Base-by-base conservation (phyloP, 2,113 vertebrate genomes). In the Vulpes lagopus region DNA sequence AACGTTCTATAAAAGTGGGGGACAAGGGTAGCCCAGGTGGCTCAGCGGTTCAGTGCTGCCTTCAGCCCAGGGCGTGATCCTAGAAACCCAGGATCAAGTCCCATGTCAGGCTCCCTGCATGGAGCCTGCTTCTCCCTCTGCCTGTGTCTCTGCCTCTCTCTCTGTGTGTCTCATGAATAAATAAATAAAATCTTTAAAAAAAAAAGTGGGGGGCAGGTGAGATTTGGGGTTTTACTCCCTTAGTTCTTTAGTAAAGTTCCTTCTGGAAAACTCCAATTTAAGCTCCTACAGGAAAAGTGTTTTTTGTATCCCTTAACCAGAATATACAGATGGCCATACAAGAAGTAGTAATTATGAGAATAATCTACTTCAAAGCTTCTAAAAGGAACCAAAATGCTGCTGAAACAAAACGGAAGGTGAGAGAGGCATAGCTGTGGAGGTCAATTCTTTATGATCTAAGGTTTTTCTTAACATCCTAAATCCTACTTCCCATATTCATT, bases 401-500 rank as follows among this genome's bases (percentile, higher is more conserved):
- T 49, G 57, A 87, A n/a, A 81, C n/a, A 65, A 93, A 83, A 74
- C 23, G 38, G 71, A 95, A 93, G 30, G 25, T 74, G 20, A 32
- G 84, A 79, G 51, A 90, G 27, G 20, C 67, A 89, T 9, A 71
- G 32, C 49, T 92, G 10, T 38, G 7, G 15, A 59, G 23, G n/a
- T 73, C 80, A 78, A 86, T 27, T 92, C n/a, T 78, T 78, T 82
- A 59, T 74, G 25, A 55, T n/a, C 55, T 64, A 73, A 30, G 14
- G 15, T 87, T 91, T 83, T 84, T 64, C 81, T 78, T 69, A 90
- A 92, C n/a, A 71, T 43, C n/a, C 64, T 67, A 92, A 95, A 94
- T 49, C 19, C 11, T 81, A 79, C 43, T 80, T 79, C 49, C n/a
- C 67, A 82, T 32, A 91, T 55, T 79, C 27, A 49, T 16, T 94